Percentiles rank a stretch among this genome's conserved stretches.
phyloP scores from a whole-genome alignment of 1,140 invertebrate species.

The Drosophila gunungcola region DNA sequence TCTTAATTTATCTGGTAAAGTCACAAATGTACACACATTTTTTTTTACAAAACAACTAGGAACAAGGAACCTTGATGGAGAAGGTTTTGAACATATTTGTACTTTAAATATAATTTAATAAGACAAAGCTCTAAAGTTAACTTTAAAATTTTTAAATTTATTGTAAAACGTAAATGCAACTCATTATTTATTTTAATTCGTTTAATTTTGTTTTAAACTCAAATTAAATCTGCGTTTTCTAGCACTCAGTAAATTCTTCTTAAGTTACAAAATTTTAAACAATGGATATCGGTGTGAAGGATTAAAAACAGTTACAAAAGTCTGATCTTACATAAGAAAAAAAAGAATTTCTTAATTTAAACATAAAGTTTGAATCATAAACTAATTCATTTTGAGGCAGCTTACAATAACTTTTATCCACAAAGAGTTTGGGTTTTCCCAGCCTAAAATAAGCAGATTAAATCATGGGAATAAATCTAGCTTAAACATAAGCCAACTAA shows the following conservation, averaged over 20 bases:
- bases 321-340: background rate
- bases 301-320: background rate
- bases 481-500: background rate
- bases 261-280: background rate
- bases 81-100: no score
- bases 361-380: slow-evolving; percentile 26
- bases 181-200: no score
- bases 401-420: background rate
- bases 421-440: background rate
- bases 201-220: background rate
- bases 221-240: no score
- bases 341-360: slow-evolving; percentile 10
- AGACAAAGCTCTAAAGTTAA: no score
- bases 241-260: no score
- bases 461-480: background rate
- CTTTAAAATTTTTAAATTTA: no score
- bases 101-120: no score
- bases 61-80: background rate
- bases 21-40: background rate
- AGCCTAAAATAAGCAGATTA: background rate
- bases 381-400: slow-evolving; percentile 17
- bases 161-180: no score
- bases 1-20: slow-evolving; percentile 1
- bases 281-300: background rate
- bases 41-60: background rate